Evolutionary conservation across 2,888 invertebrate genomes (phyloP).

Genomic region (Apomyelois bistriatella): DNA sequence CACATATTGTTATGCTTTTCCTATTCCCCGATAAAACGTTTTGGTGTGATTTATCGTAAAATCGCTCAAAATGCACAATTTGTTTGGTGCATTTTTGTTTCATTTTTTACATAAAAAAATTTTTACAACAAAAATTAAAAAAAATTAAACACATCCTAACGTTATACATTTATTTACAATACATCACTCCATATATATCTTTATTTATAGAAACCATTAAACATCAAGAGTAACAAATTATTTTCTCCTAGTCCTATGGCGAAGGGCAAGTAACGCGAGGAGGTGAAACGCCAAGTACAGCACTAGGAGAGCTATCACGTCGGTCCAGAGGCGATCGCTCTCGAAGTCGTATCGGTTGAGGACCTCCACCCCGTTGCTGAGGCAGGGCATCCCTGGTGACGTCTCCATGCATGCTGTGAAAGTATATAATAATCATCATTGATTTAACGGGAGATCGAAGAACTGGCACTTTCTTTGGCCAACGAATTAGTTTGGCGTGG

Average conservation of each 20-base stretch:
- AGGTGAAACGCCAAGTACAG: conserved; percentile 85
- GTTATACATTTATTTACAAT: conserved; percentile 5
- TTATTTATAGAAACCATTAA: conserved; percentile 11
- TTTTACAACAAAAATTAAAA: not conserved
- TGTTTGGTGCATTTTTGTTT: too few relatives aligned
- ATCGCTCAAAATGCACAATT: too few relatives aligned
- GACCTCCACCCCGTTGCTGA: conserved; percentile 85
- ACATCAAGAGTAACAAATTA: conserved; percentile 29
- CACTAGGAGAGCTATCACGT: conserved; percentile 83
- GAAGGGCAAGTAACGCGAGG: conserved; percentile 84
- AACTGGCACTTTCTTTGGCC: too few relatives aligned
- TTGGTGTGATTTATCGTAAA: too few relatives aligned
- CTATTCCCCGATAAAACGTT: too few relatives aligned
- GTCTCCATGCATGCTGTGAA: conserved; percentile 76
- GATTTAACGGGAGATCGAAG: not conserved
- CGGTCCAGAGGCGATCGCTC: conserved; percentile 80
- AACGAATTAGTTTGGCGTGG: too few relatives aligned
- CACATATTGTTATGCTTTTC: too few relatives aligned
- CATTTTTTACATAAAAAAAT: not conserved
- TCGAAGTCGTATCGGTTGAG: conserved; percentile 86
- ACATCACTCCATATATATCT: conserved; percentile 11
- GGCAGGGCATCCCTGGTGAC: conserved; percentile 83
- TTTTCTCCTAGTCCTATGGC: conserved; percentile 81
- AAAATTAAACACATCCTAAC: not conserved
- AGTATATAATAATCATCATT: not conserved